phyloP scores from a whole-genome alignment of 2,797 vertebrate genomes.

The Catamblyrhynchus diadema region DNA sequence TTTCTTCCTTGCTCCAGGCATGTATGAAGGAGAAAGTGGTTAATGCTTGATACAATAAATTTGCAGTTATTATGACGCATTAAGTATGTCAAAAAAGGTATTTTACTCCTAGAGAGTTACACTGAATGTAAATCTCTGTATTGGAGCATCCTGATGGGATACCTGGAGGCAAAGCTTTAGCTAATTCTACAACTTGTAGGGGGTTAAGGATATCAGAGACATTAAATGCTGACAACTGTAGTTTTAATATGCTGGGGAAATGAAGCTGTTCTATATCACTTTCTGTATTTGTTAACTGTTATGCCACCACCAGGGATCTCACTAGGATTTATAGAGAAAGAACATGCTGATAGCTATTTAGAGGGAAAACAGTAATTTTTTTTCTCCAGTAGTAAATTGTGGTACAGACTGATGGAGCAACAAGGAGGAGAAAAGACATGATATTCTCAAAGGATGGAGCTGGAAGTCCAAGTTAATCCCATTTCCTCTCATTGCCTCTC shows the following conservation, averaged over 20 bases:
- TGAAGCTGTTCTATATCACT: conserved; percentile 55
- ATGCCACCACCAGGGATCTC: conserved; percentile 57
- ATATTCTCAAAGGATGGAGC: background rate
- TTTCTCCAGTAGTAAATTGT: conserved; percentile 28
- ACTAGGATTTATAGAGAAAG: conserved; percentile 50
- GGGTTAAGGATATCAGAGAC: conserved; percentile 59
- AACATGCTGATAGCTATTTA: conserved; percentile 54
- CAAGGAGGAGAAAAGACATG: background rate
- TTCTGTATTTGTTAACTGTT: conserved; percentile 63
- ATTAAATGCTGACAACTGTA: conserved; percentile 63
- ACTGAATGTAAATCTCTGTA: conserved; percentile 33
- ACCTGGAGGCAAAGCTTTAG: conserved; percentile 67
- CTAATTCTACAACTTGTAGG: conserved; percentile 64
- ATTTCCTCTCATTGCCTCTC: background rate
- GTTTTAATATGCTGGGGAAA: conserved; percentile 65
- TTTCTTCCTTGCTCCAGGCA: conserved; percentile 54
- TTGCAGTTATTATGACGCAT: conserved; percentile 65
- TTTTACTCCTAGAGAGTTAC: conserved; percentile 56
- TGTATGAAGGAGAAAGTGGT: conserved; percentile 55
- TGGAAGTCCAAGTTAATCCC: background rate
- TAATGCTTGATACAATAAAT: conserved; percentile 61
- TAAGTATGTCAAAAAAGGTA: conserved; percentile 52
- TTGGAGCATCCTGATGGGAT: conserved; percentile 63
- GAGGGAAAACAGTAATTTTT: conserved; percentile 26
- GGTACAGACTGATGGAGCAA: conserved; percentile 17